phyloP scores from a whole-genome alignment of 1,140 invertebrate species.

The Phymastichus coffea region DNA sequence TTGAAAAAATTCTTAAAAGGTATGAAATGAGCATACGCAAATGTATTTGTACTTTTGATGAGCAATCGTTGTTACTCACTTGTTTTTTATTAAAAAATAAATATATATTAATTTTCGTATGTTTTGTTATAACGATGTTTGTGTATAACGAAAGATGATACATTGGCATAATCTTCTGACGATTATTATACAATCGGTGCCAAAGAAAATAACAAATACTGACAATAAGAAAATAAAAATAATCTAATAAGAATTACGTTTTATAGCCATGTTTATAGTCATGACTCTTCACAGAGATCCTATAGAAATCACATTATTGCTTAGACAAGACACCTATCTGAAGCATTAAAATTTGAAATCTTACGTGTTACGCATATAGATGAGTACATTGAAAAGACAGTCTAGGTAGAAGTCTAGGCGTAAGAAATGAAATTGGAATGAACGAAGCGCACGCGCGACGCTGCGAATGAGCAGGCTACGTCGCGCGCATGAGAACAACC shows the following conservation, averaged over 20 bases:
- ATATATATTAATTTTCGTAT: slow-evolving; percentile 22
- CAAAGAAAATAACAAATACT: slow-evolving; percentile 23
- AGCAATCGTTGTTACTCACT: neutral
- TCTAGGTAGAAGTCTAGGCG: neutral
- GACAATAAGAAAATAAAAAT: slow-evolving; percentile 3
- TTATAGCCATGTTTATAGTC: too few relatives aligned
- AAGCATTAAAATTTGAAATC: neutral
- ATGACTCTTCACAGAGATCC: neutral
- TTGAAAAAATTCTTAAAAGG: too few relatives aligned
- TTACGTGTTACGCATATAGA: too few relatives aligned
- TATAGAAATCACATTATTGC: neutral
- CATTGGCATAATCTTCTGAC: slow-evolving; percentile 14
- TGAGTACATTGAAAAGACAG: neutral
- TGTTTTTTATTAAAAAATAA: slow-evolving; percentile 25
- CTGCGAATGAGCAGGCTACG: too few relatives aligned
- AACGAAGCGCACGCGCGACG: too few relatives aligned
- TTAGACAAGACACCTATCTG: neutral
- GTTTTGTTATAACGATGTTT: too few relatives aligned
- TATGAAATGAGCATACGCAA: too few relatives aligned
- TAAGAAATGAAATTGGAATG: too few relatives aligned
- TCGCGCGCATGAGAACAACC: too few relatives aligned
- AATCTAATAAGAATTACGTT: too few relatives aligned
- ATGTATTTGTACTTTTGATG: too few relatives aligned
- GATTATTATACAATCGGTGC: slow-evolving; percentile 23
- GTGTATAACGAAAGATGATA: slow-evolving; percentile 26